Base-by-base conservation (phyloP, 64 coral and sea anemone species). In the Pachyseris speciosa region DNA sequence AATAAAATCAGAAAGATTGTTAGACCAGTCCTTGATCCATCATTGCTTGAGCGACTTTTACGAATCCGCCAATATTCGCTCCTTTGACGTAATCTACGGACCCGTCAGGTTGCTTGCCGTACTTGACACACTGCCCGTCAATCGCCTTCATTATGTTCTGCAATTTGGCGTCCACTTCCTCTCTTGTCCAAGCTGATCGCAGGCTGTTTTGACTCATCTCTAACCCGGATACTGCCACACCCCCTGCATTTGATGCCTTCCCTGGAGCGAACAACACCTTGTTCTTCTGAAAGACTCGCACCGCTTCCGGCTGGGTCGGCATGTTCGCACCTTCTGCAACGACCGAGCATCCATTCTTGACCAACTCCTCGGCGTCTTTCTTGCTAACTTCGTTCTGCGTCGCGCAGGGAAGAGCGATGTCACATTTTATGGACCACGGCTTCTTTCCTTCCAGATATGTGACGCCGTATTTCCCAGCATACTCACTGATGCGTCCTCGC, bases 121-220 rank as follows among this genome's bases (percentile, higher is more conserved):
- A 96, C 80, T 90, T 53, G 31, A 93, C 40, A 22, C 95, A 96
- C 39, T 91, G 85, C 2, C 58, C 65, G 55, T 96, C 86, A 39
- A 96, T 90, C 0, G 13, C 58, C 1, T 80, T 85, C 95, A 96
- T 96, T 32, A 96, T 96, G 9, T 83, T 25, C 24, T 86, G 88
- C 45, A 96, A 33, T 83, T 96, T 96, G 22, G 60, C 42, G 26
- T 96, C 95, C 4, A 96, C 95, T 52, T 90, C 91, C 42, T 93
- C 91, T 63, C 95, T 61, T 4, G 51, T 90, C 95, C 95, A 96
- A 53, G 95, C 91, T 32, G 78, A 33, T 86, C 95, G 91, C 75
- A 75, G 39, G 81, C 95, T 96, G 50, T 96, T 96, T 72, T 96
- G 95, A 65, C 91, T 96, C 95, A 96, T 96, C 72, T 96, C 95